These are phyloP conservation scores for Nymphicus hollandicus DNA, from an alignment of 2,113 vertebrate genomes.

Conservation along the genomic window DNA sequence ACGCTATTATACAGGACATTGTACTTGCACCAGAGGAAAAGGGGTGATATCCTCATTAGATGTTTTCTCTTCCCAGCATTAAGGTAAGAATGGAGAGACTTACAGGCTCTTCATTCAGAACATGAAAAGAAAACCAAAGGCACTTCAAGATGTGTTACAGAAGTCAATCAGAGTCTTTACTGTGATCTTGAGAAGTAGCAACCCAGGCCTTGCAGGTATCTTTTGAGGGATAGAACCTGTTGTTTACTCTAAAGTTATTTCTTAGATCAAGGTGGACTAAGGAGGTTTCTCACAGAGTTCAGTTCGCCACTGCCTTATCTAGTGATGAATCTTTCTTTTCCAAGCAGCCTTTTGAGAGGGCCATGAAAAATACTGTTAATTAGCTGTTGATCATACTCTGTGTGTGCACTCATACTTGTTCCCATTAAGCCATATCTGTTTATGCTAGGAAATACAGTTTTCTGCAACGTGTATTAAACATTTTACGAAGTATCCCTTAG, in stretches of 20 bases:
- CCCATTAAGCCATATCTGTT: not conserved
- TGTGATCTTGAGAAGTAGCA: not conserved
- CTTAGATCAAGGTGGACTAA: not conserved
- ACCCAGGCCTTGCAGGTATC: not conserved
- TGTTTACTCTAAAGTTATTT: not conserved
- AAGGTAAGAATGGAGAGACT: not conserved
- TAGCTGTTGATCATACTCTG: not conserved
- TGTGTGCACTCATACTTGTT: rapidly evolving
- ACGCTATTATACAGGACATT: not conserved
- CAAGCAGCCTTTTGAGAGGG: not conserved
- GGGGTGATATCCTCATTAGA: not conserved
- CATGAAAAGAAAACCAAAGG: not conserved
- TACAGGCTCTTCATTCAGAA: not conserved
- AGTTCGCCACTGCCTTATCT: not conserved
- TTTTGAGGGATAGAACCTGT: not conserved
- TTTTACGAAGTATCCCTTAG: not conserved
- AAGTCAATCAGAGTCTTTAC: not conserved
- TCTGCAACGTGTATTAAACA: rapidly evolving
- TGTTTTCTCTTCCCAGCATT: not conserved
- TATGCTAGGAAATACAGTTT: not conserved
- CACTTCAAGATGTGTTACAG: not conserved
- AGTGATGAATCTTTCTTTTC: not conserved
- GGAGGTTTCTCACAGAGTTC: not conserved
- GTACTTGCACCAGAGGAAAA: not conserved
- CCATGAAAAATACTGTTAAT: not conserved